Conservation (phyloP, 2,113 vertebrate genomes). For the Collichthys lucidus region DNA sequence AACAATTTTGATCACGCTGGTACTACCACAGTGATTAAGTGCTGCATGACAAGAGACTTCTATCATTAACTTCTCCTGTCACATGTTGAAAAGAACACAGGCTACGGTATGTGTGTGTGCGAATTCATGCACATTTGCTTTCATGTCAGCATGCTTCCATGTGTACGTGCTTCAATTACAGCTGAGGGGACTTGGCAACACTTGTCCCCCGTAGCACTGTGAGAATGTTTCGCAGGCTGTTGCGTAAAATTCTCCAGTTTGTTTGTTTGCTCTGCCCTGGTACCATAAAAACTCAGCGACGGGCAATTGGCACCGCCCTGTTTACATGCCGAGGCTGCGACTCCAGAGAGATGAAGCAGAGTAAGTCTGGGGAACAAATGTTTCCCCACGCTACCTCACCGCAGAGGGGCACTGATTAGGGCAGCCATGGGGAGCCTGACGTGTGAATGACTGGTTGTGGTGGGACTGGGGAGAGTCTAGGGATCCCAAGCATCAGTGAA, state of each 20-base stretch:
- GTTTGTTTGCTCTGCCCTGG: slow-evolving; percentile 80
- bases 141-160: slow-evolving; percentile 57
- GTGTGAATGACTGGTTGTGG: slow-evolving; percentile 70
- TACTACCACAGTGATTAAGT: slow-evolving; percentile 28
- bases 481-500: slow-evolving; percentile 22
- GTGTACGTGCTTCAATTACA: slow-evolving; percentile 42
- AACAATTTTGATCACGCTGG: slow-evolving; percentile 7
- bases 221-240: slow-evolving; percentile 66
- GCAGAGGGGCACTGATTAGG: slow-evolving; percentile 54
- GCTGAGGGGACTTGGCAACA: slow-evolving; percentile 52
- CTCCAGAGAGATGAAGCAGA: slow-evolving; percentile 61
- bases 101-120: slow-evolving; percentile 18
- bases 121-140: slow-evolving; percentile 47
- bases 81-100: slow-evolving; percentile 38
- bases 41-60: slow-evolving; percentile 23
- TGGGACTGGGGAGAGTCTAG: slow-evolving; percentile 20
- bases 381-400: slow-evolving; percentile 67
- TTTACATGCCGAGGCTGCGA: slow-evolving; percentile 66
- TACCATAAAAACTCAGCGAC: slow-evolving; percentile 76
- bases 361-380: slow-evolving; percentile 77
- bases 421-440: slow-evolving; percentile 57
- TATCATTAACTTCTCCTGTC: slow-evolving; percentile 36
- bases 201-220: slow-evolving; percentile 59
- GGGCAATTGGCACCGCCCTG: slow-evolving; percentile 65
- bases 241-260: slow-evolving; percentile 78